Conservation (phyloP, 2,113 vertebrate genomes). For the Felis catus region F.catus_Fca126_mat1.0 CM031421.1:43208501-43209000, state of each 20-base stretch:
- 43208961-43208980: background rate
- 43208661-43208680: constrained; percentile 97
- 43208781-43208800: constrained; percentile 93
- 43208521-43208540: background rate
- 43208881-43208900: background rate
- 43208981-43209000: background rate
- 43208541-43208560: constrained; percentile 15
- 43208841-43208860: background rate
- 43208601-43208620: background rate
- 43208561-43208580: background rate
- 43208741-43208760: constrained; percentile 94
- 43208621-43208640: constrained; percentile 15
- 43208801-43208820: constrained; percentile 88
- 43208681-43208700: constrained; percentile 95
- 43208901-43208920: background rate
- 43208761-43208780: constrained; percentile 95
- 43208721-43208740: constrained; percentile 89
- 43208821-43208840: background rate
- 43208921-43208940: background rate
- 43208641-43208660: constrained; percentile 94
- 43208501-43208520: background rate
- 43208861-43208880: background rate
- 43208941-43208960: background rate
- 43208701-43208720: constrained; percentile 94
- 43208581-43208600: background rate